Percentiles rank a stretch among this genome's conserved stretches.
Conservation (phyloP, 2,797 vertebrate species). For the Cyprinella venusta region DNA sequence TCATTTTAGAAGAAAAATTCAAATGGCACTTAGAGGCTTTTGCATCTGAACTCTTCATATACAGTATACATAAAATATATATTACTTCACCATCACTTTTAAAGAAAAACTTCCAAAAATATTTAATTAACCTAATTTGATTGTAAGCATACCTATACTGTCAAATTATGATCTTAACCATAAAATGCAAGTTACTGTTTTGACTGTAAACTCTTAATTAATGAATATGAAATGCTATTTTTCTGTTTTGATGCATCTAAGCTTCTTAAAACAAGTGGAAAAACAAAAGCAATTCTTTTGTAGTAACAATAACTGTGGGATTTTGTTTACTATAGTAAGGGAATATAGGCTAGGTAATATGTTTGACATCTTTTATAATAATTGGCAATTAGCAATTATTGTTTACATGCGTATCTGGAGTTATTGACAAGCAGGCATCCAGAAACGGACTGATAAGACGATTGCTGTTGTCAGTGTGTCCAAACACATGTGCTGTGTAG, state of each 20-base stretch:
- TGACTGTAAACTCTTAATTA: background rate
- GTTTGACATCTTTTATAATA: background rate
- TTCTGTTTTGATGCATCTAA: background rate
- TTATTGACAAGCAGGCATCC: constrained; percentile 42
- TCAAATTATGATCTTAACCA: background rate
- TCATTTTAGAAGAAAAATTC: no score
- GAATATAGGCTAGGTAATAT: background rate
- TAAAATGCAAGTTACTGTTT: background rate
- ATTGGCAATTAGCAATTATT: background rate
- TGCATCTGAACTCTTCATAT: no score
- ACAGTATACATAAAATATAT: no score
- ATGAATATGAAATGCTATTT: background rate
- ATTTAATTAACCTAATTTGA: background rate
- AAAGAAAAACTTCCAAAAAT: background rate
- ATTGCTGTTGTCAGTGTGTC: constrained; percentile 51
- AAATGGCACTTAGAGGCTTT: no score
- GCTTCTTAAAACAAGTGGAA: background rate
- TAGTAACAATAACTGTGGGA: background rate
- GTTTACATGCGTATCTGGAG: background rate
- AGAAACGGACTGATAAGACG: constrained; percentile 48
- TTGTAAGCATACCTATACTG: background rate
- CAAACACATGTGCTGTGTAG: constrained; percentile 42
- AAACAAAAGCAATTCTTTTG: background rate
- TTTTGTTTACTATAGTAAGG: background rate
- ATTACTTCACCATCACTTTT: background rate